These are phyloP conservation scores for Ammospiza caudacuta DNA, from an alignment of 2,113 vertebrate genomes.

Conservation along the genomic window DNA sequence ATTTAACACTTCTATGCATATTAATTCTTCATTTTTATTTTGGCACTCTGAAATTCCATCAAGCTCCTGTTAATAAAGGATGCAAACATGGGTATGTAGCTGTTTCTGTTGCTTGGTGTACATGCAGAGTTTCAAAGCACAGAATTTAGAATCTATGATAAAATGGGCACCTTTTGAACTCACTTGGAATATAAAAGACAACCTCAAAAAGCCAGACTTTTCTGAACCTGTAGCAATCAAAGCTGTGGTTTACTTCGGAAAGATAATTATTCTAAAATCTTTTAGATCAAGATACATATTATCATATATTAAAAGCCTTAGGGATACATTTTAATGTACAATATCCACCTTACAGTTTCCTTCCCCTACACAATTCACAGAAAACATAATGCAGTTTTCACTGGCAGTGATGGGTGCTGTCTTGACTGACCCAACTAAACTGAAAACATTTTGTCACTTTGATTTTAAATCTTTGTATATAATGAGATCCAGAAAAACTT, in stretches of 20 bases:
- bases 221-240: not conserved
- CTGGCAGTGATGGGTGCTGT: not conserved
- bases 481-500: not conserved
- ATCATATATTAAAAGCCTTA: not conserved
- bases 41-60: slow-evolving; percentile 12
- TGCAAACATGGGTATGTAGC: not conserved
- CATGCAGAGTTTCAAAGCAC: not conserved
- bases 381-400: not conserved
- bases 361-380: not conserved
- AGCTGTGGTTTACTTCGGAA: not conserved
- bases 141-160: not conserved
- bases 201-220: not conserved
- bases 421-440: not conserved
- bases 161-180: not conserved
- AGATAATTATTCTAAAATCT: not conserved
- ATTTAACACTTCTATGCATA: slow-evolving; percentile 23
- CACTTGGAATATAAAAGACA: not conserved
- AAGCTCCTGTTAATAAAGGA: not conserved
- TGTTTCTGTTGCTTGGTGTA: not conserved
- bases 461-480: not conserved
- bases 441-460: not conserved
- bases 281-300: not conserved
- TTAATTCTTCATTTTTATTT: slow-evolving; percentile 40
- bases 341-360: not conserved
- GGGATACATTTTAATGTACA: not conserved